Conservation (phyloP, 2,888 invertebrate species). For the Caenorhabditis wallacei region DNA sequence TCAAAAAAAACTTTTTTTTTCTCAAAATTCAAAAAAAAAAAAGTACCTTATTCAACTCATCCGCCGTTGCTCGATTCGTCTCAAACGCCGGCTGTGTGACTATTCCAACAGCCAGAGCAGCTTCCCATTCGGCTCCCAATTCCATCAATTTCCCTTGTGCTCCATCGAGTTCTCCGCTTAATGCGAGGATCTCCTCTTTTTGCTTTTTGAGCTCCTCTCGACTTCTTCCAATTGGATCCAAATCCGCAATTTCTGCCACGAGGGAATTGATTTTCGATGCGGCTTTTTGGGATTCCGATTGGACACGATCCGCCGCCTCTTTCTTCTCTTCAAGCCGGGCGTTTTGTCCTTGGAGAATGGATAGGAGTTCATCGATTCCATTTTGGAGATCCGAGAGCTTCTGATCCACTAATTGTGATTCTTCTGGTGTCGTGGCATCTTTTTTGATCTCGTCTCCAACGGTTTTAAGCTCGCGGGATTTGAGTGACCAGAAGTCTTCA, state of each 20-base stretch:
- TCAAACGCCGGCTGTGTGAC: slow-evolving; percentile 65
- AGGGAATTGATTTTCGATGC: slow-evolving; percentile 50
- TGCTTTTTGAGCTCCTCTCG: slow-evolving; percentile 85
- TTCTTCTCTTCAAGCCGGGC: slow-evolving; percentile 74
- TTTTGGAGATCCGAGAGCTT: slow-evolving; percentile 24
- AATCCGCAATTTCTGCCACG: slow-evolving; percentile 67
- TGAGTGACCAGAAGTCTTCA: slow-evolving; percentile 70
- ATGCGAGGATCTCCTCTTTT: slow-evolving; percentile 80
- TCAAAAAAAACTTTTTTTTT: too few species aligned
- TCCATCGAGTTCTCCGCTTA: slow-evolving; percentile 79
- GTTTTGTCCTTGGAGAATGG: slow-evolving; percentile 85
- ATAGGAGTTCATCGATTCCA: slow-evolving; percentile 55
- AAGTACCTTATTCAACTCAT: slow-evolving; percentile 70
- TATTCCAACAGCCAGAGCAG: slow-evolving; percentile 57
- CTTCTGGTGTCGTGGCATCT: slow-evolving; percentile 33
- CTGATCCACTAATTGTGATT: slow-evolving; percentile 26
- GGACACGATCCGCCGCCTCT: slow-evolving; percentile 55
- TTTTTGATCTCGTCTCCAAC: slow-evolving; percentile 67
- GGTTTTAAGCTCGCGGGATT: slow-evolving; percentile 68
- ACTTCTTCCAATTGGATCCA: slow-evolving; percentile 74
- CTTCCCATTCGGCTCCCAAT: slow-evolving; percentile 59
- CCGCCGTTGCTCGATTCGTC: slow-evolving; percentile 55
- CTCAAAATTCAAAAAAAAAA: background rate
- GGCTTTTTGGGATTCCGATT: slow-evolving; percentile 48
- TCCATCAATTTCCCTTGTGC: slow-evolving; percentile 54